These are phyloP conservation scores for Echeneis naucrates DNA, from an alignment of 2,797 vertebrate species.

Conservation along the genomic window DNA sequence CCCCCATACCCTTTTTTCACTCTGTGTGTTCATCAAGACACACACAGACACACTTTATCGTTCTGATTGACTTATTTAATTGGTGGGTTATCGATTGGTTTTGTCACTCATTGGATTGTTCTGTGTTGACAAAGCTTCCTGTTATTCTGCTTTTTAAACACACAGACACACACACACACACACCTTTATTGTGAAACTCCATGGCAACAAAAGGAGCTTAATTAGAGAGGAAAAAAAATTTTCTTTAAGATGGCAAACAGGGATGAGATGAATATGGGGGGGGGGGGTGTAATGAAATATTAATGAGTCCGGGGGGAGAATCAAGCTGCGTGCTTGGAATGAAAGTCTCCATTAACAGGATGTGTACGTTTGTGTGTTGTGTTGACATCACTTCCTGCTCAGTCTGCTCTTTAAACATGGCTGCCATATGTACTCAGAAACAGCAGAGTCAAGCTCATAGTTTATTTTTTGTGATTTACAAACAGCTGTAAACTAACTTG, in stretches of 20 bases:
- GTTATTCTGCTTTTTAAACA: not conserved
- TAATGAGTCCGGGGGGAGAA: constrained; percentile 21
- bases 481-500: too few relatives aligned
- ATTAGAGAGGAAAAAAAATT: constrained; percentile 8
- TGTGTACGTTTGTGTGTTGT: too few relatives aligned
- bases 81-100: too few relatives aligned
- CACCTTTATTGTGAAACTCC: constrained; percentile 3
- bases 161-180: not conserved
- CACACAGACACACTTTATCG: too few relatives aligned
- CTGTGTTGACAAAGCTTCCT: too few relatives aligned
- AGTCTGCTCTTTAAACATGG: too few relatives aligned
- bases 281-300: constrained; percentile 14
- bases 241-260: not conserved
- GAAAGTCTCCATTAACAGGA: constrained; percentile 10
- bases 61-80: too few relatives aligned
- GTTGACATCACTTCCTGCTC: too few relatives aligned
- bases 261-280: not conserved
- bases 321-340: constrained; percentile 7
- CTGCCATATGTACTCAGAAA: too few relatives aligned
- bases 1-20: constrained; percentile 47
- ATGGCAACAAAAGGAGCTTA: constrained; percentile 14
- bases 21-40: not conserved
- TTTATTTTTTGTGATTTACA: too few relatives aligned
- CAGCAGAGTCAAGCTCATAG: too few relatives aligned
- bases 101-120: too few relatives aligned